These are phyloP conservation scores for Porites divaricata DNA, from an alignment of 92 coral and sea anemone genomes.

Conservation along the genomic window DNA sequence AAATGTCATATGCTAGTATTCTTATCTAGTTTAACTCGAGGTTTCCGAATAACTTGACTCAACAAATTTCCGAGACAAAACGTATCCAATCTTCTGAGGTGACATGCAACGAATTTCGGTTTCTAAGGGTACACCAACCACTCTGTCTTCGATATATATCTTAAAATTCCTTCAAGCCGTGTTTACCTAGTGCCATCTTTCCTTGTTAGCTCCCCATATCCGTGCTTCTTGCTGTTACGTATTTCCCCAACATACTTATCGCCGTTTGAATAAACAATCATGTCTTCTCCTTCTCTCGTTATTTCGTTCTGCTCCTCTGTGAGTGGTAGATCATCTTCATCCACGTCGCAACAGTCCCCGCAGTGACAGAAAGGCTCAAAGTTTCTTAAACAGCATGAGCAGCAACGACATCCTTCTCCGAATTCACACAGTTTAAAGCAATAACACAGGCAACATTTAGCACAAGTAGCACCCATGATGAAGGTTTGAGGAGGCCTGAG, in stretches of 20 bases:
- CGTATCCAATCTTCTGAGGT: no score
- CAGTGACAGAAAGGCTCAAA: slow-evolving; percentile 77
- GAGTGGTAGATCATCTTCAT: slow-evolving; percentile 63
- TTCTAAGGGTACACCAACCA: no score
- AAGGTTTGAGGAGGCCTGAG: not conserved
- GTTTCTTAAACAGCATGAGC: slow-evolving; percentile 18
- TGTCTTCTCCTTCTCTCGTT: slow-evolving; percentile 37
- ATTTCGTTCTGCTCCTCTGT: slow-evolving; percentile 35
- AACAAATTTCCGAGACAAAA: no score
- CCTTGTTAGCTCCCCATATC: slow-evolving; percentile 71
- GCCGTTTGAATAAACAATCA: slow-evolving; percentile 61
- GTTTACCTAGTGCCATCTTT: slow-evolving; percentile 77
- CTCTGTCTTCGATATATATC: no score
- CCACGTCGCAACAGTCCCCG: slow-evolving; percentile 83
- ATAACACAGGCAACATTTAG: slow-evolving; percentile 66
- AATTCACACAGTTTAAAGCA: slow-evolving; percentile 60
- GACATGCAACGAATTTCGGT: no score
- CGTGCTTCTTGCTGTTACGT: slow-evolving; percentile 67
- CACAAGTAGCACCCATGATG: slow-evolving; percentile 61
- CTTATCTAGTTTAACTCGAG: no score
- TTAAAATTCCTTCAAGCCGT: no score
- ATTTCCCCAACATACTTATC: slow-evolving; percentile 70
- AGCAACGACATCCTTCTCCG: slow-evolving; percentile 61
- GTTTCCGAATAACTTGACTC: no score
- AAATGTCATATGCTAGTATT: no score